Evolutionary conservation across 1,140 invertebrate species (phyloP).

Genomic region (Gonioctena quinquepunctata): DNA sequence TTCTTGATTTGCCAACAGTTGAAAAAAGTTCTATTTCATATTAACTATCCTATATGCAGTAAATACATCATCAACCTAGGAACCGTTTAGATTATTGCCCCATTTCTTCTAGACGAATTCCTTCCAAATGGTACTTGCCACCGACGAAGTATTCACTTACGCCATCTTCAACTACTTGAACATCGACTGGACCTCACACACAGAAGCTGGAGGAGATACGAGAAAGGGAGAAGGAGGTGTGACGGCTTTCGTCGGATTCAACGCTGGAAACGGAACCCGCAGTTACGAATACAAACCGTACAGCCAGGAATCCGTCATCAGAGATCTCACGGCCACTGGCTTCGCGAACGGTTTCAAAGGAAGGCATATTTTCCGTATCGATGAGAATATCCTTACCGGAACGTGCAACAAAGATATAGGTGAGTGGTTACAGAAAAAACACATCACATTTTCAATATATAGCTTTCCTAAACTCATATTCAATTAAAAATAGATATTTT

Average conservation of each 20-base stretch:
- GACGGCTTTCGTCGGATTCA: conserved; percentile 91
- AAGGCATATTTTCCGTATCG: conserved; percentile 91
- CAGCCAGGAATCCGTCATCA: conserved; percentile 82
- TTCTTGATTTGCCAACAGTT: no score
- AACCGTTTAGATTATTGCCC: no score
- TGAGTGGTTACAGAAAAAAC: conserved; percentile 50
- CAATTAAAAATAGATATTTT: no score
- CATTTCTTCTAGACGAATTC: conserved; percentile 79
- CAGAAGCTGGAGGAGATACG: conserved; percentile 88
- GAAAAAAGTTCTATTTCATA: no score
- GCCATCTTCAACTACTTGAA: conserved; percentile 92
- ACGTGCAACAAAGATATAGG: conserved; percentile 89
- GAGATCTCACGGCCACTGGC: conserved; percentile 80
- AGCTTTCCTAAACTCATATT: no score
- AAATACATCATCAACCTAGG: no score
- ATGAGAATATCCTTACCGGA: conserved; percentile 91
- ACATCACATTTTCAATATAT: no score
- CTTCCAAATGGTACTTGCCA: conserved; percentile 90
- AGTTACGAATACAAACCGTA: conserved; percentile 89
- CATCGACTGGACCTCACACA: conserved; percentile 88
- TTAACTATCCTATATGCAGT: no score
- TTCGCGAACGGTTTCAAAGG: conserved; percentile 87
- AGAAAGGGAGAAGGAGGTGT: conserved; percentile 83
- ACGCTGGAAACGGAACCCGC: conserved; percentile 91
- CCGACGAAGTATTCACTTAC: conserved; percentile 92